Base-by-base conservation (phyloP, 1,140 invertebrate genomes). In the Aporrectodea caliginosa region DNA sequence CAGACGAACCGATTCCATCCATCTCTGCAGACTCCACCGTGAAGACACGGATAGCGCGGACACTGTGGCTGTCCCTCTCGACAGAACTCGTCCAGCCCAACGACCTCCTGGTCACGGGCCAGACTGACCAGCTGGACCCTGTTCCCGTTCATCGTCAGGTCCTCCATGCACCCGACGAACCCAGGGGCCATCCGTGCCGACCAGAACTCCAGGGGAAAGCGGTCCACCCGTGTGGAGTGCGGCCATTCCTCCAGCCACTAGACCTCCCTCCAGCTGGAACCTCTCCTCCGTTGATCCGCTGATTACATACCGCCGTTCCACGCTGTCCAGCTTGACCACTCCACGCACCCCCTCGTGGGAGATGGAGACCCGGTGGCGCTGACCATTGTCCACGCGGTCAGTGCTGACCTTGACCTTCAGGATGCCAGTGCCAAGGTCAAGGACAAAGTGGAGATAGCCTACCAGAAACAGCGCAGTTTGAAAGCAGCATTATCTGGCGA, bases 1-100 rank as follows among this genome's bases (percentile, higher is more conserved):
- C 98, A 99, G 70, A 96, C 91, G 84, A 96, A 96, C 81, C 97
- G 91, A 88, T 98, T 98, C 95, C 97, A 98, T 2, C 96, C 97
- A 88, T 98, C 95, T 22, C 91, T 88, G 88, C 98, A 99, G 35
- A 90, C 88, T 16, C 96, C 96, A 27, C 93, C 92, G 85, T 99
- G 95, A 86, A 96, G 92, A 86, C 97, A 99, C 0, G 96, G 73
- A 74, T 33, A n/a, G 34, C 31, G 34, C 1, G 27, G 34, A 74
- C 73, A 74, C 2, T 22, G 43, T 22, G 43, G 43, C 6, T 58
- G 6, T 58, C 43, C 43, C 22, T 22, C 43, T 22, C 79, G 80
- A 80, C 86, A 86, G 68, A 83, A 82, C 69, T 83, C 81, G 43
- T 75, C 83, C 58, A 87, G 80, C n/a, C 82, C 83, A 43, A 94